Evolutionary conservation across 2,113 vertebrate species (phyloP).

Genomic region (Suncus etruscus): DNA sequence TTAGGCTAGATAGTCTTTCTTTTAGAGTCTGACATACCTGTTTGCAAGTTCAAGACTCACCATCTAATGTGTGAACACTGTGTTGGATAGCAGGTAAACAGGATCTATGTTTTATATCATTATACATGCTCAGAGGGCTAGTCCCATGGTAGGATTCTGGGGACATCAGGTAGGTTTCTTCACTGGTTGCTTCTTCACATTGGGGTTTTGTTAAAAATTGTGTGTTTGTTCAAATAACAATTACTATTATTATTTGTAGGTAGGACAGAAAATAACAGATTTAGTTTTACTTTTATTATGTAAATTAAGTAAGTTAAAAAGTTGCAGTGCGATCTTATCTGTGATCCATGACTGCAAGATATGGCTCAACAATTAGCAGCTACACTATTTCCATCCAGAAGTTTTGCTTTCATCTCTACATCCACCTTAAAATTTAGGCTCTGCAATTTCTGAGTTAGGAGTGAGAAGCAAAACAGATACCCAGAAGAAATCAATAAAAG

Average conservation of each 20-base stretch:
- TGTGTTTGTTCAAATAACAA: background rate
- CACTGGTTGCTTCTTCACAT: background rate
- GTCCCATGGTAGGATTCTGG: background rate
- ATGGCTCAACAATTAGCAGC: background rate
- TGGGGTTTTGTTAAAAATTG: background rate
- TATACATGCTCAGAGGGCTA: background rate
- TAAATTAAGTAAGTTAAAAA: background rate
- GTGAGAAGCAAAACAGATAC: conserved; percentile 54
- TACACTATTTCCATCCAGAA: background rate
- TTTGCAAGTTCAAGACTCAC: background rate
- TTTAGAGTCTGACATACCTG: background rate
- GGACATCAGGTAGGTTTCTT: background rate
- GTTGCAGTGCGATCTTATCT: background rate
- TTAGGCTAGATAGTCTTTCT: background rate
- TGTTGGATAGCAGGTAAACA: background rate
- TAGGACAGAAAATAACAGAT: background rate
- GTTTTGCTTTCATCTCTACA: conserved; percentile 1
- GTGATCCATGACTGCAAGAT: conserved; percentile 18
- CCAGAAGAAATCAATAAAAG: conserved; percentile 28
- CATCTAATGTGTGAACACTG: background rate
- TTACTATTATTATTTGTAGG: background rate
- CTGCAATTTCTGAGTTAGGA: conserved; percentile 45
- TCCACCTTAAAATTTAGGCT: background rate
- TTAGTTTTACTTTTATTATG: background rate
- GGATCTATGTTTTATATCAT: background rate